phyloP scores from a whole-genome alignment of 2,797 vertebrate genomes.

The Triplophysa bombifrons region DNA sequence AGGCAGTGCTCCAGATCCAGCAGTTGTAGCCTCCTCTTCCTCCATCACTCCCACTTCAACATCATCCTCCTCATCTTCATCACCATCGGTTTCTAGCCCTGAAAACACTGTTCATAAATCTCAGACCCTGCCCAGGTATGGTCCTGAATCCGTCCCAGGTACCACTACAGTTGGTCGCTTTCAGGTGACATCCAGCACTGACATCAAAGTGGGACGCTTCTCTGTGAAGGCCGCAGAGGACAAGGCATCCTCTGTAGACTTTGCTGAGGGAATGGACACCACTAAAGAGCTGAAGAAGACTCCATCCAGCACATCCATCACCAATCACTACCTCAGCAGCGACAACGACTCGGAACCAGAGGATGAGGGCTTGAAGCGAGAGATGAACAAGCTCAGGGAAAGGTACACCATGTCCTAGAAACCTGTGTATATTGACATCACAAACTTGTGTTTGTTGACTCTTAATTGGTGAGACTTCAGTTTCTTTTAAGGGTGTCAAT shows the following conservation, averaged over 20 bases:
- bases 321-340: slow-evolving; percentile 84
- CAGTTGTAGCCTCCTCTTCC: slow-evolving; percentile 65
- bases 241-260: slow-evolving; percentile 47
- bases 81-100: slow-evolving; percentile 85
- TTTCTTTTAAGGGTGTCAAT: too few relatives aligned
- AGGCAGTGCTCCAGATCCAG: slow-evolving; percentile 52
- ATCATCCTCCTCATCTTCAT: slow-evolving; percentile 72
- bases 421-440: neutral
- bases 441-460: too few relatives aligned
- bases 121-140: slow-evolving; percentile 56
- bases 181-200: slow-evolving; percentile 80
- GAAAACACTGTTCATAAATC: slow-evolving; percentile 89
- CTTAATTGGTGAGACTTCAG: too few relatives aligned
- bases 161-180: slow-evolving; percentile 86
- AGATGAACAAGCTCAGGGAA: slow-evolving; percentile 87
- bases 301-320: slow-evolving; percentile 75
- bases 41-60: slow-evolving; percentile 68
- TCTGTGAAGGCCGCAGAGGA: slow-evolving; percentile 72
- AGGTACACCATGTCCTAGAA: slow-evolving; percentile 73
- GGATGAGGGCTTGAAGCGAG: slow-evolving; percentile 87
- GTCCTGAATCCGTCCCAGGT: slow-evolving; percentile 21
- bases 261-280: slow-evolving; percentile 62
- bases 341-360: slow-evolving; percentile 91
- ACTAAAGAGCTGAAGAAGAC: slow-evolving; percentile 67
- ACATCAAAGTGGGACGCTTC: slow-evolving; percentile 85